Base-by-base conservation (phyloP, 2,113 vertebrate species). In the Alligator mississippiensis region DNA sequence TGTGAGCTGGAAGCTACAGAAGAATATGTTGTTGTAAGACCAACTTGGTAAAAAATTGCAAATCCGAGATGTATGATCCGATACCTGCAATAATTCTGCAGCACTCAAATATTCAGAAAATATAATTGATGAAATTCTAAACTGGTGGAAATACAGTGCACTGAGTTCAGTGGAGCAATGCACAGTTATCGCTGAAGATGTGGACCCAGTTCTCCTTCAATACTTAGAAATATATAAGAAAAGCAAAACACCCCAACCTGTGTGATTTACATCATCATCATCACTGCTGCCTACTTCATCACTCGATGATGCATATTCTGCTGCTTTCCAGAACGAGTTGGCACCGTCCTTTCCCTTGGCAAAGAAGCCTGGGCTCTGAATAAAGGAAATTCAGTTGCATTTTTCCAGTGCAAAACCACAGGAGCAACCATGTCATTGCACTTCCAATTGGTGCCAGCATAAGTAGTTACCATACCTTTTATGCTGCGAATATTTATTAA, bases 221-320 rank as follows among this genome's bases (percentile, higher is more conserved):
- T 79, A 81, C 81, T 87, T 66, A 30, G 11, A 90, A 82, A 5
- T 4, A 12, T 74, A 14, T 61, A 77, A 86, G 4, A 38, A 74
- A 89, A 85, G 25, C 19, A 80, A 90, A 4, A 83, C 38, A 84
- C 9, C 87, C 95, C 88, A 97, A 99, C 99, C 97, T 91, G 93
- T 77, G 64, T 90, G 97, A 91, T n/a, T 96, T 11, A 59, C 59
- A 14, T 98, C 98, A 78, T 98, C 98, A 34, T 98, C 98, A 61
- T 97, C 97, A 1, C 98, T 98, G 96, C 98, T 98, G 89, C 97
- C 90, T 47, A 93, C 78, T 87, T 98, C 98, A 1, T 99, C 98
- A 66, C 98, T 99, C n/a, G 98, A 99, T 2, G 99, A 99, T 9
- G 99, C 99, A 92, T 99, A 99, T 54, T 98, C 98, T 63, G 98